Base-by-base conservation (phyloP, 1,140 invertebrate species). In the Penaeus japonicus region DNA sequence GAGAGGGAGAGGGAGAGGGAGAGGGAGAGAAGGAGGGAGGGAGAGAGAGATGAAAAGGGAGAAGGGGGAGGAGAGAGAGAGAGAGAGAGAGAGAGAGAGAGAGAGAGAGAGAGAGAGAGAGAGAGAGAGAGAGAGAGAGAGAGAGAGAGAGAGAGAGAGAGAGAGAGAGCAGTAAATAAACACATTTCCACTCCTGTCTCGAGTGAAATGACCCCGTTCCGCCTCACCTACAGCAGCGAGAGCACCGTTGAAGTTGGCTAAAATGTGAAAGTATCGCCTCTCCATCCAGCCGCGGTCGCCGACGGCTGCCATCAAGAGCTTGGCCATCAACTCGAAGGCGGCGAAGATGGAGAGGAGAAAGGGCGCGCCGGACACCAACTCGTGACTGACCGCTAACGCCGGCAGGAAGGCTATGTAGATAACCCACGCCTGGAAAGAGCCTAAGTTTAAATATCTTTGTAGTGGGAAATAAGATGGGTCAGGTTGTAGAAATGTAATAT, bases 321-420 rank as follows among this genome's bases (percentile, higher is more conserved):
- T 83, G 27, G 62, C 87, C 54, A 78, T 24, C 53, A 88, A 54
- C 54, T 88, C 87, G 47, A 77, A 83, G 17, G 55, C 27, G 73
- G 80, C 87, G 32, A 84, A 27, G 53, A 75, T 83, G 32, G 65
- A 83, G 80, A 77, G 78, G 47, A 88, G 65, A 32, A 77, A 88
- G 24, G 80, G 80, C 7, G 80, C 32, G 20, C 27, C n/a, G 39
- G 15, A 20, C 4, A 65, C 87, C 20, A 83, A 20, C 47, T 81
- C 81, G 57, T 83, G 17, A 27, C 83, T 79, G 77, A n/a, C 7
- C 39, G 54, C 79, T 15, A 81, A 22, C 39, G 87, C 81, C 17
- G 87, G 87, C 27, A 88, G 24, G 73, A 83, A 88, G 5, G 79
- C 83, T 3, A 88, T 22, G 20, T 59, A 57, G 35, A n/a, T 47